Conservation (phyloP, 2,113 vertebrate species). For the Chaetorhynchus papuensis region DNA sequence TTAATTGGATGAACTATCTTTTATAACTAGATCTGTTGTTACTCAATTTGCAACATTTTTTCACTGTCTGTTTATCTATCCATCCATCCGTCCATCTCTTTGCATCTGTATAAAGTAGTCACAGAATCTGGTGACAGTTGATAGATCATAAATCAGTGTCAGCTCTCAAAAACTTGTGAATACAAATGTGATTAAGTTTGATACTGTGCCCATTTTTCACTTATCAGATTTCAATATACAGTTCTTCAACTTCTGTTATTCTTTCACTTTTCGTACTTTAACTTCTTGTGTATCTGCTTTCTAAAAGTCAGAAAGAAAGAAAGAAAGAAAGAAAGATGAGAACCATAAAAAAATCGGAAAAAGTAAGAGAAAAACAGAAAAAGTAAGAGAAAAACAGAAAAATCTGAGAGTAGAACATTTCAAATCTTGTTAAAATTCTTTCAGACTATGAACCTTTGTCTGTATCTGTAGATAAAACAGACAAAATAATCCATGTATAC, state of each 20-base stretch:
- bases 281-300: not conserved
- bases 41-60: slow-evolving; percentile 57
- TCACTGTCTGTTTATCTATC: slow-evolving; percentile 55
- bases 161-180: slow-evolving; percentile 61
- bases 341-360: rapidly evolving
- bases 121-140: slow-evolving; percentile 64
- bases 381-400: not conserved
- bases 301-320: no score
- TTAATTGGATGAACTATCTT: slow-evolving; percentile 17
- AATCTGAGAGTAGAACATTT: not conserved
- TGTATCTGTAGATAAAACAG: not conserved
- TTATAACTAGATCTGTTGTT: slow-evolving; percentile 39
- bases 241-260: slow-evolving; percentile 9
- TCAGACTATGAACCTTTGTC: not conserved
- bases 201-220: slow-evolving; percentile 49
- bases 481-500: rapidly evolving
- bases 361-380: not conserved
- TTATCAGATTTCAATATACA: slow-evolving; percentile 53
- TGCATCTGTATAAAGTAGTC: slow-evolving; percentile 46
- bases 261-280: slow-evolving; percentile 15
- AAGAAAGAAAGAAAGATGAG: no score
- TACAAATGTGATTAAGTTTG: slow-evolving; percentile 71
- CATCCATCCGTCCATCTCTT: not conserved
- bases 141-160: slow-evolving; percentile 68
- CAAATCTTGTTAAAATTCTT: not conserved